Base-by-base conservation (phyloP, 2,888 invertebrate species). In the Palloptera scutellata region DNA sequence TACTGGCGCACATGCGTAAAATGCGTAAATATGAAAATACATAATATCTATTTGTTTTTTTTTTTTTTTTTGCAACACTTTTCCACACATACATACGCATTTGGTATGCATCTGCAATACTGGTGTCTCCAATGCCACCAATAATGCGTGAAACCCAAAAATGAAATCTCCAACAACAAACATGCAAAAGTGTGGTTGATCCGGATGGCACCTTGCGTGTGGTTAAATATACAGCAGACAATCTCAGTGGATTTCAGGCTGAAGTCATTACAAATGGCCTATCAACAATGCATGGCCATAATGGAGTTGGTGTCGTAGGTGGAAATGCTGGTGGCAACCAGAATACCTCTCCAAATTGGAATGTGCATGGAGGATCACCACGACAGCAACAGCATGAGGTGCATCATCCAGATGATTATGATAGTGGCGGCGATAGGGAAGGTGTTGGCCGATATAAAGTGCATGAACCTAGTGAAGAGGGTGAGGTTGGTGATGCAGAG, bases 201-300 rank as follows among this genome's bases (percentile, higher is more conserved):
- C 90, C 92, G 52, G 92, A 92, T 81, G 93, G 93, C 72, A 88
- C 89, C 67, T 86, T 91, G 66, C 86, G 93, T 75, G 88, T 90
- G 60, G 93, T 93, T 54, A 88, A 89, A 76, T 93, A 93, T 78
- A 90, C 89, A 1, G 91, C 92, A 11, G 92, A 92, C 82, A 88
- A 90, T 63, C 87, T 87, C 75, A 90, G 91, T 77, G 93, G 93
- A 53, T 93, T 92, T 86, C 90, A 90, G 86, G 92, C 85, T 17
- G 80, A 84, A 76, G 83, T 85, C 30, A 81, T 82, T 65, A 80
- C 80, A 40, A 81, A 84, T 70, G 85, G 84, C 41, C 76, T 83
- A 42, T 73, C 78, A 12, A 66, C 65, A 17, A 30, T 78, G 64
- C 80, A 84, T 67, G 82, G 83, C 55, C 80, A 82, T 72, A 20